A percentile compares a stretch with the other conserved stretches of the same genome.
Evolutionary conservation across 1,140 invertebrate genomes (phyloP).

Genomic region (Maconellicoccus hirsutus): DNA sequence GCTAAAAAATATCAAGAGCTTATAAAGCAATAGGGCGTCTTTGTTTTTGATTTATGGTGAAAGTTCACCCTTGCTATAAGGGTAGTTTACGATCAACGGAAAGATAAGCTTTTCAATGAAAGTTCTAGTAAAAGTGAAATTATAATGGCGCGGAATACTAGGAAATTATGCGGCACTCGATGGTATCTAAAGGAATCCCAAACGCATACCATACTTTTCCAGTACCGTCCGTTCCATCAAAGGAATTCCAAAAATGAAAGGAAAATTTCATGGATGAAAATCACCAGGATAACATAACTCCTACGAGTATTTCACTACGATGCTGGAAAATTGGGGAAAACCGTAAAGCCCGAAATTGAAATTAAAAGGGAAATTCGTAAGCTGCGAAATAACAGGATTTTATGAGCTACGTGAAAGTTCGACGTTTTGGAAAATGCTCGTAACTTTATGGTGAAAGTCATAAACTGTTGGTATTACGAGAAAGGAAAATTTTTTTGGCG

Average conservation of each 20-base stretch:
- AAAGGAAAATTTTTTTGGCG: slow-evolving; percentile 16
- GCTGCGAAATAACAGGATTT: not conserved
- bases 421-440: not conserved
- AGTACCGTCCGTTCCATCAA: not conserved
- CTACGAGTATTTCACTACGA: not conserved
- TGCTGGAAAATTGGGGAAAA: not conserved
- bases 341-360: not conserved
- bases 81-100: not conserved
- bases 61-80: not conserved
- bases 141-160: slow-evolving; percentile 1
- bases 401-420: not conserved
- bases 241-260: slow-evolving; percentile 2
- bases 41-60: not conserved
- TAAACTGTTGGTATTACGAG: not conserved
- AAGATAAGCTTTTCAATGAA: not conserved
- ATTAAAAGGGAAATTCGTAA: slow-evolving; percentile 5
- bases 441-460: not conserved
- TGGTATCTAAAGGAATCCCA: not conserved
- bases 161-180: not conserved
- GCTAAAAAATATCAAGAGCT: not conserved
- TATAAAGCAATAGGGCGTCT: not conserved
- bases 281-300: not conserved
- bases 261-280: not conserved
- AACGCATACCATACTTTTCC: not conserved
- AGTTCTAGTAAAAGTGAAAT: slow-evolving; percentile 20